Percentiles rank a stretch among this genome's conserved stretches.
Conservation (phyloP, 2,113 vertebrate genomes). For the Felis chaus region DNA sequence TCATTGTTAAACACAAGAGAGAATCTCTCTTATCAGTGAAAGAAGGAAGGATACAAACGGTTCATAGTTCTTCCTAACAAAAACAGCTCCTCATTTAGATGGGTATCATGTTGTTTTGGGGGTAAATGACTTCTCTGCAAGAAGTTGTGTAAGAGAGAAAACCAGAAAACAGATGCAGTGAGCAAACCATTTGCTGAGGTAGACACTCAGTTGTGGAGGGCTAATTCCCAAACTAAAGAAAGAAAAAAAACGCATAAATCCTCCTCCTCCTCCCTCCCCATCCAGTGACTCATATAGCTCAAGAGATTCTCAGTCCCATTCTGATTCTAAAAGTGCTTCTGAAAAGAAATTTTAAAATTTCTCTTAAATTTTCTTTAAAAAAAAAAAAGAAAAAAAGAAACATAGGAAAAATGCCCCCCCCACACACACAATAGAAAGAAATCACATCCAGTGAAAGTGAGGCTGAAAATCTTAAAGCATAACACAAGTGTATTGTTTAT, state of each 20-base stretch:
- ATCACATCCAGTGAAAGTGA: slow-evolving; percentile 87
- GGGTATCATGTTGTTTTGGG: slow-evolving; percentile 98
- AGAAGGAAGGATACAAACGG: slow-evolving; percentile 98
- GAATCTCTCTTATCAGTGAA: slow-evolving; percentile 97
- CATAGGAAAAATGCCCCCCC: neutral
- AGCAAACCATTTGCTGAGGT: slow-evolving; percentile 95
- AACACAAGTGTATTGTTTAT: slow-evolving; percentile 92
- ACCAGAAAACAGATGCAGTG: slow-evolving; percentile 95
- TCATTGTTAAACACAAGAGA: slow-evolving; percentile 96
- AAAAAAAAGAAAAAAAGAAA: neutral
- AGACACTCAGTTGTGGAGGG: slow-evolving; percentile 95
- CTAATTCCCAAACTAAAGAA: slow-evolving; percentile 93
- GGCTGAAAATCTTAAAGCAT: slow-evolving; percentile 89
- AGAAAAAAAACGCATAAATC: neutral
- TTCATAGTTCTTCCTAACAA: slow-evolving; percentile 98
- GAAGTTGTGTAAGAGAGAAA: slow-evolving; percentile 95
- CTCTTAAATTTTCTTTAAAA: neutral
- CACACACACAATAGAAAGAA: neutral
- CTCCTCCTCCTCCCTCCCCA: neutral
- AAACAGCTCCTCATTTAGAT: slow-evolving; percentile 96
- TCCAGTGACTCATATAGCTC: neutral
- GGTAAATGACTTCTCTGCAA: slow-evolving; percentile 96
- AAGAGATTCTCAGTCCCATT: neutral
- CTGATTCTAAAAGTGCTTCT: neutral
- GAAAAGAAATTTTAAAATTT: neutral